A percentile compares a stretch with the other conserved stretches of the same genome.
phyloP scores from a whole-genome alignment of 2,888 invertebrate genomes.

The Eubasilissa splendida region DNA sequence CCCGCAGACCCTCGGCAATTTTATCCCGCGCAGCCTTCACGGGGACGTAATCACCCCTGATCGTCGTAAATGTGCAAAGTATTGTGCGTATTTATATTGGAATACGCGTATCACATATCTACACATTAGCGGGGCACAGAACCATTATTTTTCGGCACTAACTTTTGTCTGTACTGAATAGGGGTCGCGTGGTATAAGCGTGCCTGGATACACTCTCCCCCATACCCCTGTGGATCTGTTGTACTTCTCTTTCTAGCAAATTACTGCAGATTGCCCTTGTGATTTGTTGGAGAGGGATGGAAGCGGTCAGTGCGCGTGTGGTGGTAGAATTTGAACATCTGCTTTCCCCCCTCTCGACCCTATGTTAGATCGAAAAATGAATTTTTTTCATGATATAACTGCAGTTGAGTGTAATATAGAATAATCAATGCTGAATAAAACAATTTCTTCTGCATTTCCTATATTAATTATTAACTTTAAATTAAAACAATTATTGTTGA shows the following conservation, averaged over 20 bases:
- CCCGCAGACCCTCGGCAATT: too few relatives aligned
- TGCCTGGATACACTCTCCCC: conserved; percentile 47
- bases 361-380: conserved; percentile 47
- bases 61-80: conserved; percentile 24
- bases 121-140: conserved; percentile 45
- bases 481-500: too few relatives aligned
- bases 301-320: conserved; percentile 47
- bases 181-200: conserved; percentile 57
- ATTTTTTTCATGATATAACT: too few relatives aligned
- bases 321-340: conserved; percentile 50
- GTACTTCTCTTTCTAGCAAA: conserved; percentile 26
- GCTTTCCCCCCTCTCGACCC: conserved; percentile 45
- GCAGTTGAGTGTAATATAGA: too few relatives aligned
- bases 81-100: conserved; percentile 26
- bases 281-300: conserved; percentile 34
- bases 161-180: conserved; percentile 48
- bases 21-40: too few relatives aligned
- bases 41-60: conserved; percentile 12
- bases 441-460: too few relatives aligned
- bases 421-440: too few relatives aligned
- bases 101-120: conserved; percentile 51
- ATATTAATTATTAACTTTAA: too few relatives aligned
- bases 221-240: neutral
- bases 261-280: conserved; percentile 12
- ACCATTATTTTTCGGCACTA: conserved; percentile 47